Base-by-base conservation (phyloP, 1,140 invertebrate species). In the Drosophila sturtevanti region DNA sequence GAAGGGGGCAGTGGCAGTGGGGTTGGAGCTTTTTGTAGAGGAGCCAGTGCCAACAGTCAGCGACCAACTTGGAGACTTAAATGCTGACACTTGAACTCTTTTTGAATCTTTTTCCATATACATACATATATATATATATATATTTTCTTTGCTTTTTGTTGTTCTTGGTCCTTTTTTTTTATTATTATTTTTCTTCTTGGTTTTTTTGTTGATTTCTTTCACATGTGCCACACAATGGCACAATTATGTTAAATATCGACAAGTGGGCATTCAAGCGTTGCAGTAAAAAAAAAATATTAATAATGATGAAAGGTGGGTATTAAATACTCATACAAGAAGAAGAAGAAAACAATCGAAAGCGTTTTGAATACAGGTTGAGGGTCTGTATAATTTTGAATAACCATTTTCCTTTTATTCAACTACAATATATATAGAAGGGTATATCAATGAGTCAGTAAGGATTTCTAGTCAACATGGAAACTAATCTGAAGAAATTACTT, bases 231-330 rank as follows among this genome's bases (percentile, higher is more conserved):
- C 68, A 85, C 81, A 85, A 85, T 85, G 84, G 78, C 75, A 87
- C 82, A 87, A 87, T 87, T 87, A 87, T 89, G 82, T 87, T 87
- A 87, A 87, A 87, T 87, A 87, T 87, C 82, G 82, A 87, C 82
- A 87, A 87, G 82, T 87, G 84, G 71, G 56, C 61, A 56, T 59
- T 72, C 67, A 81, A 52, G 55, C 68, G 52, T 60, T 16, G 24
- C 58, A 51, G 35, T 18, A 48, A 38, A 72, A 48, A 38, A 72
- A 78, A 75, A 71, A 72, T 72, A 78, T 75, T 75, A 55, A 55
- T 55, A 55, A 24, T 31, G 72, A 73, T 73, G 72, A 69, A 67
- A 63, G 69, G 65, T 22, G 35, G 38, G 66, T 89, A 87, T 87
- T 87, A 87, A 87, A 65, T 71, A 89, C 82, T 87, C 79, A 79